Base-by-base conservation (phyloP, 2,113 vertebrate species). In the Gymnarchus niloticus region DNA sequence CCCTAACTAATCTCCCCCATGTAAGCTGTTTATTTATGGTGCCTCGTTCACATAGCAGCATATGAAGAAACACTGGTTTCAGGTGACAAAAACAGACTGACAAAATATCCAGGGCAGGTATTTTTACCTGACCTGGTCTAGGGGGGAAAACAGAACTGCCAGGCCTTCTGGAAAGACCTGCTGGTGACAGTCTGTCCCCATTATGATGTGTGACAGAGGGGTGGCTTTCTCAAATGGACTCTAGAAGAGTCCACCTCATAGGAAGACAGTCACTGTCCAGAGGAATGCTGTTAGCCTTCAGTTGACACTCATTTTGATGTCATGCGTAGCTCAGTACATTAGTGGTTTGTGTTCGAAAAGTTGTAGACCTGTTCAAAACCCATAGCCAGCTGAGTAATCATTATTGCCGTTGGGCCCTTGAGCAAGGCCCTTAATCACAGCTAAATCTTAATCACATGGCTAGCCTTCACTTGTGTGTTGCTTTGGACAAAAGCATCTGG, bases 61-160 rank as follows among this genome's bases (percentile, higher is more conserved):
- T 59, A n/a, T 23, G n/a, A 46, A 48, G 17, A 48, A 48, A 78
- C 44, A n/a, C 7, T 48, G 44, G 76, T 10, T 83, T 83, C 51
- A 57, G 28, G 54, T 54, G 65, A 78, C 76, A 78, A 21, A 44
- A 78, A 48, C 37, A 46, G 41, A 48, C 44, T 6, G 41, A 48
- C 76, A 19, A 48, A 78, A 48, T 78, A 78, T 78, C 76, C 76
- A 78, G 76, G 76, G 21, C 41, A 48, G 23, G 44, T 78, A 78
- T 48, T 44, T 48, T 48, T 46, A 78, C 21, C 76, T 78, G 76
- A 78, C 5, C 65, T 52, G 9, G 48, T 25, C 77, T 51, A 3
- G 48, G n/a, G 78, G 28, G n/a, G 44, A 19, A 52, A 6, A 46
- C 25, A 81, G 49, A 49, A 33, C 80, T 19, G 65, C 65, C 2